phyloP scores from a whole-genome alignment of 1,140 invertebrate species.

The Tetramorium parvispinum region DNA sequence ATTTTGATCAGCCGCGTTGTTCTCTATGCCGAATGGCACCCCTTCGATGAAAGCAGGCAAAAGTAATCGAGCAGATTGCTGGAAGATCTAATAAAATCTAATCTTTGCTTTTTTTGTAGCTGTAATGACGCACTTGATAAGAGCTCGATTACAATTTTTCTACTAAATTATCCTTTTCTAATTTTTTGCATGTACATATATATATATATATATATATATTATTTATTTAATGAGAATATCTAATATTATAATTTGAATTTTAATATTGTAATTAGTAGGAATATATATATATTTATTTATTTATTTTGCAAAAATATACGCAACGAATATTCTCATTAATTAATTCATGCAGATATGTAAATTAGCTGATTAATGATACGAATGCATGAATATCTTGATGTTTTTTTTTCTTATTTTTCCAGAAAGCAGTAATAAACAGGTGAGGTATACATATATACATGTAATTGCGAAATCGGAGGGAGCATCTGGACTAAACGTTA shows the following conservation, averaged over 20 bases:
- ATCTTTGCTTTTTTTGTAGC: neutral
- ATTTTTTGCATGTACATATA: neutral
- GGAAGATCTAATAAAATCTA: conserved; percentile 4
- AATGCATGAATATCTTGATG: neutral
- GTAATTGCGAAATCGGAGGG: neutral
- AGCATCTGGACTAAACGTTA: conserved; percentile 46
- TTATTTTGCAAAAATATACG: neutral
- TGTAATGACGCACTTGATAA: neutral
- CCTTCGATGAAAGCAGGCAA: conserved; percentile 56
- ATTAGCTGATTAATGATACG: neutral
- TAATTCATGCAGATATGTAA: neutral
- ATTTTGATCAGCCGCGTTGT: conserved; percentile 71
- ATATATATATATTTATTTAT: neutral
- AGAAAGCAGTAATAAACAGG: neutral
- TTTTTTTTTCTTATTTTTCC: neutral
- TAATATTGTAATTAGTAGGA: no score
- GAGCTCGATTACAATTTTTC: neutral
- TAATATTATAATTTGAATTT: neutral
- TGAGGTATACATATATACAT: neutral
- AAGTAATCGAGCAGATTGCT: conserved; percentile 62
- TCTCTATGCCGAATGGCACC: conserved; percentile 58
- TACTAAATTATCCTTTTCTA: neutral
- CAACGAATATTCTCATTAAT: neutral
- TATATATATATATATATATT: neutral
- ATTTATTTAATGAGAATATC: neutral